phyloP scores from a whole-genome alignment of 2,888 invertebrate genomes.

The Metopia argyrocephala region DNA sequence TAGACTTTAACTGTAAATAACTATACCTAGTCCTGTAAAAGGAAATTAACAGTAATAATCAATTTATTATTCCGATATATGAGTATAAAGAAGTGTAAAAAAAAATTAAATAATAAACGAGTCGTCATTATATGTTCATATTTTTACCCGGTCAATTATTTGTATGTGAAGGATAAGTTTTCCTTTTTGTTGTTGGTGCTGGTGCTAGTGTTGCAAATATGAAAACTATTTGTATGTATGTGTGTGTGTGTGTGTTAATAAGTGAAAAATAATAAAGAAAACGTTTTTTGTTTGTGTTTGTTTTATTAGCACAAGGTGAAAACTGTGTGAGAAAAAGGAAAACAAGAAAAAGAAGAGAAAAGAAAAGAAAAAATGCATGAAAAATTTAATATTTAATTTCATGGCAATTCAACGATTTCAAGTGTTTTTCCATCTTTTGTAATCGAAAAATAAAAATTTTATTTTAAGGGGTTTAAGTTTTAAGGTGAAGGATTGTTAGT shows the following conservation, averaged over 20 bases:
- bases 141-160: constrained; percentile 56
- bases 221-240: constrained; percentile 9
- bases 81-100: constrained; percentile 6
- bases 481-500: too few species aligned
- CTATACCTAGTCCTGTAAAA: too few species aligned
- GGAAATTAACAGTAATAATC: constrained; percentile 13
- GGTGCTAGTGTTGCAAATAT: neutral
- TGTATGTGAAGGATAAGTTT: constrained; percentile 49
- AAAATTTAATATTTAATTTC: neutral
- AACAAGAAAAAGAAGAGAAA: constrained; percentile 19
- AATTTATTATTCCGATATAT: constrained; percentile 27
- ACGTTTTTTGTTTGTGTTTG: neutral
- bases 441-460: too few species aligned
- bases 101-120: constrained; percentile 10
- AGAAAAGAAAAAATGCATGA: constrained; percentile 1
- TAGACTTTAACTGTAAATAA: too few species aligned
- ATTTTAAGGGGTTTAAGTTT: too few species aligned
- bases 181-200: neutral
- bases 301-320: constrained; percentile 57
- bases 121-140: constrained; percentile 22
- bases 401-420: neutral
- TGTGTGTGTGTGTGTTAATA: neutral
- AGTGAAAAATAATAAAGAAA: too few species aligned
- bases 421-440: too few species aligned
- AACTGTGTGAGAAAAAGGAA: constrained; percentile 13